Percentiles rank a stretch among this genome's conserved stretches.
Evolutionary conservation across 2,797 vertebrate genomes (phyloP).

Genomic region (Chiloscyllium punctatum): DNA sequence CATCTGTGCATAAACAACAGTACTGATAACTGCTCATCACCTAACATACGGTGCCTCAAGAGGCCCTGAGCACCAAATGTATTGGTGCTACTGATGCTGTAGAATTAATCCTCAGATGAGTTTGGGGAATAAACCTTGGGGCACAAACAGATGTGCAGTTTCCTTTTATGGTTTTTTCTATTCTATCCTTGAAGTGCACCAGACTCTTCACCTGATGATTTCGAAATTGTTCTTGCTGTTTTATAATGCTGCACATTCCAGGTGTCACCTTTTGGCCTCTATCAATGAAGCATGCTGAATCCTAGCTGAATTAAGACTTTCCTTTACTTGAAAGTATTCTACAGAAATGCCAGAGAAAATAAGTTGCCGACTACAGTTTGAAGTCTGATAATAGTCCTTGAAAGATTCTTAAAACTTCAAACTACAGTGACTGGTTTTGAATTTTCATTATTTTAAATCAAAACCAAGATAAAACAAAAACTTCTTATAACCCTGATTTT

Average conservation of each 20-base stretch:
- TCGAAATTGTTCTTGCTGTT: conserved; percentile 28
- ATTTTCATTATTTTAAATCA: not conserved
- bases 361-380: not conserved
- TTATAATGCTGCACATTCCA: not conserved
- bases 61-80: conserved; percentile 18
- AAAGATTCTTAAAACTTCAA: conserved; percentile 8
- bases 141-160: conserved; percentile 9
- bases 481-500: not conserved
- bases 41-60: conserved; percentile 28
- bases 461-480: not conserved
- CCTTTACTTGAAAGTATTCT: not conserved
- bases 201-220: conserved; percentile 1
- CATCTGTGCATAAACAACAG: conserved; percentile 33
- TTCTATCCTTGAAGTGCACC: not conserved
- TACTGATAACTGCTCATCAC: conserved; percentile 32
- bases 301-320: conserved; percentile 13
- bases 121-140: conserved; percentile 27
- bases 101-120: conserved; percentile 33
- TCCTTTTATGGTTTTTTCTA: conserved; percentile 21
- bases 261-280: not conserved
- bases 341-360: not conserved
- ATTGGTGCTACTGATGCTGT: conserved; percentile 32
- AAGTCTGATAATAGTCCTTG: not conserved
- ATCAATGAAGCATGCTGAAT: not conserved
- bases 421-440: not conserved